Base-by-base conservation (phyloP, 1,140 invertebrate genomes). In the Chymomyza costata region DNA sequence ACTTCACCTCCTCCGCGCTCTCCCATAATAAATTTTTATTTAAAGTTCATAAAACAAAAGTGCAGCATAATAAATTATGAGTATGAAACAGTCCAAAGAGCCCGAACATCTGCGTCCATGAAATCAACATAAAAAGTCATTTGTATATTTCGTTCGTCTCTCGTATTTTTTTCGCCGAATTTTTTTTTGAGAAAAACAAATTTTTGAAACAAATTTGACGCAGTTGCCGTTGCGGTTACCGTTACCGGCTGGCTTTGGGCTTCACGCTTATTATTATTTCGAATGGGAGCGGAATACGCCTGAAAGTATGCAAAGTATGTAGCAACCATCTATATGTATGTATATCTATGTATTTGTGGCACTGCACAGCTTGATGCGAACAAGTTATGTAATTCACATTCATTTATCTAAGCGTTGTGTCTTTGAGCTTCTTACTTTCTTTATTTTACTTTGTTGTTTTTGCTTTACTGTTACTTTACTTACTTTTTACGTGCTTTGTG, bases 41-140 rank as follows among this genome's bases (percentile, higher is more conserved):
- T 65, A 62, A 76, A 76, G 61, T 76, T 76, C 70, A 69, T 74
- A 52, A 76, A 76, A 76, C 56, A 70, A 69, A 63, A 50, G 54
- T 65, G 61, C 55, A 64, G 52, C 47, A 58, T 76, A 69, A 76
- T 76, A 76, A 76, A 76, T 76, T 69, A 76, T 65, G 50, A 69
- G 57, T 30, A 44, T 47, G 56, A 31, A 41, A 32, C 53, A 44
- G 37, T 13, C 21, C n/a, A n/a, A n/a, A 19, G 38, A 57, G 45
- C 44, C 35, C 8, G 31, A 76, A 76, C 70, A 76, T 65, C 70
- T 76, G 70, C 61, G 65, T 46, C 70, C 70, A 69, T 76, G 70
- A 76, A 76, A 76, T 76, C 70, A 76, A 76, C 70, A 76, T 76
- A 76, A 76, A 76, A 76, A 76, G 70, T 69, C 70, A 76, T 76